Evolutionary conservation across 2,888 invertebrate species (phyloP), one percentile per base, ranked within the genome.

Genomic region (Ecdyonurus torrentis): DNA sequence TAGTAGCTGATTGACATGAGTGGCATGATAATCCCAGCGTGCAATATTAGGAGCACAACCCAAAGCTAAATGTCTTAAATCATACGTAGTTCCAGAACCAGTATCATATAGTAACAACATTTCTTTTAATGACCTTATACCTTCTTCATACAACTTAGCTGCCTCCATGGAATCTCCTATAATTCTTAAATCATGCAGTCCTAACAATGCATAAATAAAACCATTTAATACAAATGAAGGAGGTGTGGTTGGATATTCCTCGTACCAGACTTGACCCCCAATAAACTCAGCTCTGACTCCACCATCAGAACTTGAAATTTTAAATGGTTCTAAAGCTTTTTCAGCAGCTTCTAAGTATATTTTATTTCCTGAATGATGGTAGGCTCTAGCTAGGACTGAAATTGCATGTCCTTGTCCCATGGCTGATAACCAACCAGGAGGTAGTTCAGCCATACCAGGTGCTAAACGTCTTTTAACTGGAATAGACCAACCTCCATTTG

Each of bases 331-430:
- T 62, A 93, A 79, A 59, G 91, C 97, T 67, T 84, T 80, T 52
- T 84, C 75, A 1, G 97, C 97, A 0, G 93, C 86, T 63, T 84
- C 81, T 66, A 97, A 78, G 75, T 93, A 98, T 59, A 79, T 74
- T 64, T 78, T 77, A 71, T 87, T 85, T 1, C 87, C 82, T 24
- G 91, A 91, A 73, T 86, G 85, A 76, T 87, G 80, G 77, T 87
- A 95, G 1, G 97, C 97, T 68, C 99, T 81, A 0, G 92, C 84
- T 61, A 99, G 79, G n/a, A 98, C 83, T 0, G 97, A 97, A 69
- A 99, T 89, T 23, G 87, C 92, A 75, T 99, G 98, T 0, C 99
- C 98, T 74, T 99, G 98, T 1, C 93, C 95, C 99, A 99, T 99
- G 1, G 97, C 93, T 0, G 96, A 97, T 74, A 94, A 89, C 95